These are phyloP conservation scores for Catocala nupta DNA, from an alignment of 2,888 invertebrate species.

Conservation along the genomic window DNA sequence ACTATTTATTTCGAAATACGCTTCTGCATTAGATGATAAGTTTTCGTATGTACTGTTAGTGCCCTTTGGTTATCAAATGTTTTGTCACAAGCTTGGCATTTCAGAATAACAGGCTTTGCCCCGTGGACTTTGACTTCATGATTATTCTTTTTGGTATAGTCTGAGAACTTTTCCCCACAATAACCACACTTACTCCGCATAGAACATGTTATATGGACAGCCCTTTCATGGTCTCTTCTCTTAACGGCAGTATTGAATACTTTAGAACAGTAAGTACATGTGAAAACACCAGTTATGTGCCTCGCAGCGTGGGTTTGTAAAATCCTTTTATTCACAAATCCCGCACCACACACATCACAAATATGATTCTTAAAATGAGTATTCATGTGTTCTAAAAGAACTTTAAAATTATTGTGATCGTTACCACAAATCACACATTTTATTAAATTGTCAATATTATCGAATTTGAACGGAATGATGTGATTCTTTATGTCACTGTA, in stretches of 20 bases:
- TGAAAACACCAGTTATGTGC: conserved; percentile 66
- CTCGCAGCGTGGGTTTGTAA: conserved; percentile 61
- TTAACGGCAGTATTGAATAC: conserved; percentile 63
- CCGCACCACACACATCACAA: conserved; percentile 83
- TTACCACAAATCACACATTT: conserved; percentile 56
- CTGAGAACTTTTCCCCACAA: conserved; percentile 71
- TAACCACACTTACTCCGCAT: conserved; percentile 67
- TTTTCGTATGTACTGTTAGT: conserved; percentile 77
- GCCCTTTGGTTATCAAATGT: conserved; percentile 81
- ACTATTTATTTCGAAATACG: conserved; percentile 24
- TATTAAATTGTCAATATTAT: conserved; percentile 26
- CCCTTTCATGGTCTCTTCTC: conserved; percentile 61
- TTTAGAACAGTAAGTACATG: conserved; percentile 61
- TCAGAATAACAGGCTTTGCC: conserved; percentile 69
- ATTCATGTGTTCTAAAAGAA: conserved; percentile 70
- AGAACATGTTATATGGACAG: conserved; percentile 58
- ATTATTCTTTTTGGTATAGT: conserved; percentile 73
- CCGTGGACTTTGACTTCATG: conserved; percentile 75
- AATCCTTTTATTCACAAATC: conserved; percentile 68
- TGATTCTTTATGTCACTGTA: conserved; percentile 58
- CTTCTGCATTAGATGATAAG: conserved; percentile 67
- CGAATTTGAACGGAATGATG: conserved; percentile 65
- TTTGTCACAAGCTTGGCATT: conserved; percentile 81
- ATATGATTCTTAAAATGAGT: conserved; percentile 75
- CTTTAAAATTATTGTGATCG: conserved; percentile 63